phyloP scores from a whole-genome alignment of 2,888 invertebrate genomes.

The Hydriomena furcata region DNA sequence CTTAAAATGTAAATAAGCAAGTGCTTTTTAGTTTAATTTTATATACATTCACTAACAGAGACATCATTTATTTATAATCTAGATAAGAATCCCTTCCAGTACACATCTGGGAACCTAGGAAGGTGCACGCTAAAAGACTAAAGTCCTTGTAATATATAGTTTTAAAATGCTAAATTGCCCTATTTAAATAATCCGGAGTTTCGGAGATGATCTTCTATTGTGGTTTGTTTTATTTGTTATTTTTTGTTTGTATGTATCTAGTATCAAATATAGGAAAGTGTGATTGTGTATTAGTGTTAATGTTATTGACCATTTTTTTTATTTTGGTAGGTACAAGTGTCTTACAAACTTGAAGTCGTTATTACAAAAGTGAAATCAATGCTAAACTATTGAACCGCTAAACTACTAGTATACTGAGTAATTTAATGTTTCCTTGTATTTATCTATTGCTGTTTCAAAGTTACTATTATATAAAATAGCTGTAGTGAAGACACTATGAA shows the following conservation, averaged over 20 bases:
- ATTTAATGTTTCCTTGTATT: too few species aligned
- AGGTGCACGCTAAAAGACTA: conserved; percentile 40
- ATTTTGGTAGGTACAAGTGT: too few species aligned
- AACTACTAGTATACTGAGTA: too few species aligned
- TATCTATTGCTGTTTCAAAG: neutral
- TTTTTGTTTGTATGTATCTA: too few species aligned
- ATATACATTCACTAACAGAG: conserved; percentile 5
- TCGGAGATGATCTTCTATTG: conserved; percentile 46
- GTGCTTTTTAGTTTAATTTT: neutral
- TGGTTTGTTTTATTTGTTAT: neutral
- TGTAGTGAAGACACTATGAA: too few species aligned
- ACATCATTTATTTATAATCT: conserved; percentile 8
- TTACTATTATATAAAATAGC: too few species aligned
- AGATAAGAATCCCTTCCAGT: conserved; percentile 22
- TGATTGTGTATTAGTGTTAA: too few species aligned
- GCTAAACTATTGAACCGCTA: too few species aligned
- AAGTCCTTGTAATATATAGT: conserved; percentile 58
- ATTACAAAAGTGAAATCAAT: too few species aligned
- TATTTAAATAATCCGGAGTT: conserved; percentile 67
- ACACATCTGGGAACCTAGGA: conserved; percentile 21
- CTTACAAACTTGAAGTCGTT: too few species aligned
- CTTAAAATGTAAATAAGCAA: neutral
- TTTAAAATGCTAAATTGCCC: conserved; percentile 45
- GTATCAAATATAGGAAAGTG: too few species aligned
- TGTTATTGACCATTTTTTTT: too few species aligned